These are phyloP conservation scores for Colaptes auratus DNA, from an alignment of 2,113 vertebrate genomes.

Conservation along the genomic window DNA sequence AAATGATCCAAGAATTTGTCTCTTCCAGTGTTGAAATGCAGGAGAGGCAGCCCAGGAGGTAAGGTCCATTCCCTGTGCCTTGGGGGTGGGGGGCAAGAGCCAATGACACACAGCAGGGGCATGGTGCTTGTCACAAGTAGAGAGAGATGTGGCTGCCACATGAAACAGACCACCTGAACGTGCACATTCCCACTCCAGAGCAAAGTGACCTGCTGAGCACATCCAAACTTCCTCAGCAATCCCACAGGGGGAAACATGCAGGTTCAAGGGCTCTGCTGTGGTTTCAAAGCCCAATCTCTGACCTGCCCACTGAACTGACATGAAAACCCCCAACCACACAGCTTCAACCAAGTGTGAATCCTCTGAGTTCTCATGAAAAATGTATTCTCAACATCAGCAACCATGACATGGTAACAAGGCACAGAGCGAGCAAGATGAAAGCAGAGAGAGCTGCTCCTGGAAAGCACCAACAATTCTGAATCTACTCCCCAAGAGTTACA, in stretches of 20 bases:
- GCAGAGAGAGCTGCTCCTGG: background rate
- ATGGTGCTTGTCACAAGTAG: background rate
- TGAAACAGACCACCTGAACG: background rate
- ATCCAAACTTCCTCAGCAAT: background rate
- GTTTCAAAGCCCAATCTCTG: background rate
- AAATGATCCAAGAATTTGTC: background rate
- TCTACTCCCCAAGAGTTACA: background rate
- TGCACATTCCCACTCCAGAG: background rate
- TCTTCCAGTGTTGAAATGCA: background rate
- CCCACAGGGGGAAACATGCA: background rate
- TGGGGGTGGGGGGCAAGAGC: background rate
- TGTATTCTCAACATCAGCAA: background rate
- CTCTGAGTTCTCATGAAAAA: background rate
- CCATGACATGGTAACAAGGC: background rate
- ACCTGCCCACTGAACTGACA: background rate
- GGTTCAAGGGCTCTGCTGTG: background rate
- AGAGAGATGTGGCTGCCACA: background rate
- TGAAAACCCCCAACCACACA: background rate
- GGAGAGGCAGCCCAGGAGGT: background rate
- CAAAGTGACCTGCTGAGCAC: background rate
- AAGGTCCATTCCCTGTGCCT: background rate
- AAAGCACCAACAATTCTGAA: conserved; percentile 26
- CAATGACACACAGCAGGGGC: background rate
- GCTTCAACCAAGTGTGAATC: background rate
- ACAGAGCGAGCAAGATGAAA: background rate